These are phyloP conservation scores for Dynastes grantii DNA, from an alignment of 2,888 invertebrate species.

Conservation along the genomic window DNA sequence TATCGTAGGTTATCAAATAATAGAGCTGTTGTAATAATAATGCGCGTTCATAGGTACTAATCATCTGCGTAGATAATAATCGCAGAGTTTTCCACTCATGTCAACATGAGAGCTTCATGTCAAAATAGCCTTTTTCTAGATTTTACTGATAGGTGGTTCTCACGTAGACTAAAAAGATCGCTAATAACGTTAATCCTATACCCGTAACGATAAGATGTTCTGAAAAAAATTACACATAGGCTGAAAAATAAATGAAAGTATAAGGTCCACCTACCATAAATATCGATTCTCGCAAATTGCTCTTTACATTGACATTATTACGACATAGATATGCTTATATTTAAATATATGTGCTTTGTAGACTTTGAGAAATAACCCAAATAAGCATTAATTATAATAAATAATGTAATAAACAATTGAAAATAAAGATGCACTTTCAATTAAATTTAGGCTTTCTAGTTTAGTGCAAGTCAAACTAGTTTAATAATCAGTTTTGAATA, in stretches of 20 bases:
- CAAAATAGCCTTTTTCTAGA: slow-evolving; percentile 37
- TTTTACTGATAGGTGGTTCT: slow-evolving; percentile 14
- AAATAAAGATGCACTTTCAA: no score
- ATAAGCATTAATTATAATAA: no score
- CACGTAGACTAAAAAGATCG: slow-evolving; percentile 2
- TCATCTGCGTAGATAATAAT: slow-evolving; percentile 35
- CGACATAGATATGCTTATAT: not conserved
- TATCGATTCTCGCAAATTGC: not conserved
- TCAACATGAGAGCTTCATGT: slow-evolving; percentile 26
- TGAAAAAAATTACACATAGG: not conserved
- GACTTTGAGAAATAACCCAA: no score
- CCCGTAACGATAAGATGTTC: not conserved
- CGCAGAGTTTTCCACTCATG: slow-evolving; percentile 29
- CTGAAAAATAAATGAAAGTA: not conserved
- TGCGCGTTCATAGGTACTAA: slow-evolving; percentile 13
- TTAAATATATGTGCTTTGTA: not conserved
- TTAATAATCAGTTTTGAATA: no score
- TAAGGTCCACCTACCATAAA: not conserved
- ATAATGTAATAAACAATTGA: no score
- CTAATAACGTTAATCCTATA: not conserved
- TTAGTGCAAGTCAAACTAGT: no score
- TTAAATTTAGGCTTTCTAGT: no score
- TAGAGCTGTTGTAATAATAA: slow-evolving; percentile 28
- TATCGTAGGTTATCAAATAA: slow-evolving; percentile 7
- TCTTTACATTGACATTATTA: not conserved